Percentiles rank a stretch among this genome's conserved stretches.
These are phyloP conservation scores for Ceraclea dissimilis DNA, from an alignment of 2,888 invertebrate species.

Conservation along the genomic window DNA sequence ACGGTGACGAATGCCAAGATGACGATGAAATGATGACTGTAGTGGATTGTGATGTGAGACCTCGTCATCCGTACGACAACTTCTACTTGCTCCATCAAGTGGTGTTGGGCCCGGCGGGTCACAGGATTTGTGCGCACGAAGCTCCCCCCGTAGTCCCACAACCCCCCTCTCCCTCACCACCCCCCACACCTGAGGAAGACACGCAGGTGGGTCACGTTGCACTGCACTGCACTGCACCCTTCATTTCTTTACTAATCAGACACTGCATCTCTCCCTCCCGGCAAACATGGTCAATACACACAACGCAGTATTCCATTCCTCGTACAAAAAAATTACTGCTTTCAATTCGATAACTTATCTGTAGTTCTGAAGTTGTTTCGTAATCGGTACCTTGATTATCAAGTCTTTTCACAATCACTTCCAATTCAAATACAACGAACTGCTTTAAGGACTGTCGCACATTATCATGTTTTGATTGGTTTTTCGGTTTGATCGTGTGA, in stretches of 20 bases:
- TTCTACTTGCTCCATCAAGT: slow-evolving; percentile 42
- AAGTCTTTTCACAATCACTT: no score
- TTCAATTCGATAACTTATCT: no score
- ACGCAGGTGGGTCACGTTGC: slow-evolving; percentile 25
- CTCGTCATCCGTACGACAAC: slow-evolving; percentile 47
- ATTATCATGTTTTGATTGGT: no score
- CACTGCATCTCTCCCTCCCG: neutral
- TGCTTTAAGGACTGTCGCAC: no score
- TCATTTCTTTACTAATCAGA: neutral
- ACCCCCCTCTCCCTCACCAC: slow-evolving; percentile 27
- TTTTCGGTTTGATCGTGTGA: no score
- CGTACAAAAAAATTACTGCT: no score
- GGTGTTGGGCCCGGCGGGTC: slow-evolving; percentile 39
- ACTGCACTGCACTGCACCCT: slow-evolving; percentile 14
- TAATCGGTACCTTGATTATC: no score
- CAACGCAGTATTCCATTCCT: neutral
- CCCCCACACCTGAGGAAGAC: slow-evolving; percentile 24
- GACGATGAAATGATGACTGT: neutral
- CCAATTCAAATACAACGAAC: no score
- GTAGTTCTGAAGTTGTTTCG: no score
- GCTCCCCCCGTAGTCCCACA: slow-evolving; percentile 35
- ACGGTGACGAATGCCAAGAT: neutral
- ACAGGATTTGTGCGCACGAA: slow-evolving; percentile 43
- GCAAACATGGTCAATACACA: neutral
- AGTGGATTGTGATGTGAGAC: slow-evolving; percentile 35